Conservation (phyloP, 2,797 vertebrate species). For the Gallinago nigripennis region DNA sequence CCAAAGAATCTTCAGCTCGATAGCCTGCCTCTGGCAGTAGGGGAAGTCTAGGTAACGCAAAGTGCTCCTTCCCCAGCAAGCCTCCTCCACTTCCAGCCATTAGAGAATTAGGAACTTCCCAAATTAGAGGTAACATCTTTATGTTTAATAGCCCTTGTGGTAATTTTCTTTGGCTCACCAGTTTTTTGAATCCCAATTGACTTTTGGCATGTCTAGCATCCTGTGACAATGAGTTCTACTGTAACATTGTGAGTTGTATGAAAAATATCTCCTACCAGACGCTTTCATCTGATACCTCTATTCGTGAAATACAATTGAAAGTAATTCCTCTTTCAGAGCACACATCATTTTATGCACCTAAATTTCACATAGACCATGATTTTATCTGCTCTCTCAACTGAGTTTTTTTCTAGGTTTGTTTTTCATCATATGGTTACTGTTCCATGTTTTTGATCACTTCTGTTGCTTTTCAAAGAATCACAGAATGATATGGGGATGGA, state of each 20-base stretch:
- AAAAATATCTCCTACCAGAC: background rate
- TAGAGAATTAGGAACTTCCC: background rate
- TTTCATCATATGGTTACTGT: background rate
- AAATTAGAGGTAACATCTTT: background rate
- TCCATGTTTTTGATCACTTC: background rate
- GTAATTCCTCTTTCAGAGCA: background rate
- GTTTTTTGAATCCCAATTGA: background rate
- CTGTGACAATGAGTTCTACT: background rate
- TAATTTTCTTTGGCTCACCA: background rate
- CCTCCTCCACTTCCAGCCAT: rapidly evolving
- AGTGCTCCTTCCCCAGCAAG: background rate
- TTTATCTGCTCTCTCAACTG: background rate
- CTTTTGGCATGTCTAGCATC: background rate
- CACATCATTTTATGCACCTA: rapidly evolving
- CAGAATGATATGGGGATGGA: no score
- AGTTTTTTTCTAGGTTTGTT: background rate
- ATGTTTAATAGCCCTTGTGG: background rate
- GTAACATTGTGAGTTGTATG: background rate
- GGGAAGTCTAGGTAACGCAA: background rate
- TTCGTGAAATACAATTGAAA: background rate
- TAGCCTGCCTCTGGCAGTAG: background rate
- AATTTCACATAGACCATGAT: background rate
- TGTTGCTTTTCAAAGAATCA: background rate
- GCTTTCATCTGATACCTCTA: background rate
- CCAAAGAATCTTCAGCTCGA: background rate